phyloP scores from a whole-genome alignment of 2,113 vertebrate species.

The Calypte anna region DNA sequence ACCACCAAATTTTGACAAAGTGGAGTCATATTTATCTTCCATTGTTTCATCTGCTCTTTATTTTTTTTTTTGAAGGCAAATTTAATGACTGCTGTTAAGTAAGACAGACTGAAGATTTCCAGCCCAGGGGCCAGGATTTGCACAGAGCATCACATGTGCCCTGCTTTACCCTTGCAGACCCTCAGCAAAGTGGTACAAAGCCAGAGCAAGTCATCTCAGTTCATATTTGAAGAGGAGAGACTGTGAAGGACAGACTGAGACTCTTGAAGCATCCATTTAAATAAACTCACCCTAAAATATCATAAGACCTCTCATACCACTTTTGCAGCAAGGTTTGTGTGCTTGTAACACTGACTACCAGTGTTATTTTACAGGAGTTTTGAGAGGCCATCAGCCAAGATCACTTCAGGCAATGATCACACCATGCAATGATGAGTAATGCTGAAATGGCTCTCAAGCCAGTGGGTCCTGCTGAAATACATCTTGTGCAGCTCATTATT shows the following conservation, averaged over 20 bases:
- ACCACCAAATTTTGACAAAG: constrained; percentile 1
- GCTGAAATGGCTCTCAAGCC: rapidly evolving
- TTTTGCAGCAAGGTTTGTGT: rapidly evolving
- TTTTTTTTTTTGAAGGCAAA: not conserved
- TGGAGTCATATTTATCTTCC: constrained; percentile 6
- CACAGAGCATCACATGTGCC: too few species aligned
- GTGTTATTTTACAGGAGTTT: not conserved
- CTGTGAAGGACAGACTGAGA: not conserved
- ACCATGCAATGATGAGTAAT: not conserved
- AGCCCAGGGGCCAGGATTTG: not conserved
- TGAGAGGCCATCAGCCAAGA: not conserved
- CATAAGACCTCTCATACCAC: rapidly evolving
- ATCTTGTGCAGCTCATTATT: not conserved
- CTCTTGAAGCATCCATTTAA: not conserved
- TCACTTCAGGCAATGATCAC: rapidly evolving
- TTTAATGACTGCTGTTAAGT: not conserved
- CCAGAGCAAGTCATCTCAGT: too few species aligned
- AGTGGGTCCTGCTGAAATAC: not conserved
- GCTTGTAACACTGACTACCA: too few species aligned
- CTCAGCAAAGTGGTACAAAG: not conserved
- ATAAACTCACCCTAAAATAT: not conserved
- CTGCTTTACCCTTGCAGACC: rapidly evolving
- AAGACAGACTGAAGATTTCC: not conserved
- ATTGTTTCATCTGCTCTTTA: not conserved
- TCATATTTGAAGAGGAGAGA: not conserved